Conservation (phyloP, 2,888 invertebrate genomes). For the Zaprionus obscuricornis region DNA sequence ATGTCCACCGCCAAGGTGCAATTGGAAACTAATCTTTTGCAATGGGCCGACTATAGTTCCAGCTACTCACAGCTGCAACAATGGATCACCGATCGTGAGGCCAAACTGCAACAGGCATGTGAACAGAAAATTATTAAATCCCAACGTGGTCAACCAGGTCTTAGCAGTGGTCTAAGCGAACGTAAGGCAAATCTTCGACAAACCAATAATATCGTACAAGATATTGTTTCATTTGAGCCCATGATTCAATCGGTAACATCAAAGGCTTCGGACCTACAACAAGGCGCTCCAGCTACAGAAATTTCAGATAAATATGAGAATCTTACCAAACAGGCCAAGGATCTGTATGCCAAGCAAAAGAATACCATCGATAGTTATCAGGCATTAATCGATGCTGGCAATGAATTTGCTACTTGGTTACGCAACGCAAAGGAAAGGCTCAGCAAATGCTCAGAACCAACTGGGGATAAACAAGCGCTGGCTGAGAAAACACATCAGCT, state of each 20-base stretch:
- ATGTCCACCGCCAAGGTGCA: constrained; percentile 96
- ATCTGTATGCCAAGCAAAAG: constrained; percentile 93
- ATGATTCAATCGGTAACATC: constrained; percentile 98
- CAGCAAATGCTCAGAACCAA: constrained; percentile 95
- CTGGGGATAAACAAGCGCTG: constrained; percentile 94
- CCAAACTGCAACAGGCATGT: constrained; percentile 94
- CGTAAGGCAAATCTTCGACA: constrained; percentile 94
- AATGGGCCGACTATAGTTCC: constrained; percentile 98
- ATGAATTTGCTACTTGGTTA: constrained; percentile 96
- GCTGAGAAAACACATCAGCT: constrained; percentile 93
- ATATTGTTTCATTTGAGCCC: constrained; percentile 97
- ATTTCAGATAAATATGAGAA: constrained; percentile 96
- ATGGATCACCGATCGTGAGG: constrained; percentile 97
- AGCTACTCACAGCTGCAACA: constrained; percentile 95
- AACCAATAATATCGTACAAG: constrained; percentile 97
- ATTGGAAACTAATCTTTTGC: constrained; percentile 93
- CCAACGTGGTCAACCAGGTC: constrained; percentile 90
- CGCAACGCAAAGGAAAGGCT: constrained; percentile 94
- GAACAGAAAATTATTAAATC: constrained; percentile 92
- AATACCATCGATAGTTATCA: constrained; percentile 96
- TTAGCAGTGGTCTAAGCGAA: constrained; percentile 91
- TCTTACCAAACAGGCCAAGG: constrained; percentile 94
- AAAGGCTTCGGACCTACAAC: constrained; percentile 96
- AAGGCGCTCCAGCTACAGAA: constrained; percentile 95
- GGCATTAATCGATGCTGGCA: constrained; percentile 95